Evolutionary conservation across 2,888 invertebrate genomes (phyloP), one percentile per base, ranked within the genome.

Genomic region (Microplitis deprimator): DNA sequence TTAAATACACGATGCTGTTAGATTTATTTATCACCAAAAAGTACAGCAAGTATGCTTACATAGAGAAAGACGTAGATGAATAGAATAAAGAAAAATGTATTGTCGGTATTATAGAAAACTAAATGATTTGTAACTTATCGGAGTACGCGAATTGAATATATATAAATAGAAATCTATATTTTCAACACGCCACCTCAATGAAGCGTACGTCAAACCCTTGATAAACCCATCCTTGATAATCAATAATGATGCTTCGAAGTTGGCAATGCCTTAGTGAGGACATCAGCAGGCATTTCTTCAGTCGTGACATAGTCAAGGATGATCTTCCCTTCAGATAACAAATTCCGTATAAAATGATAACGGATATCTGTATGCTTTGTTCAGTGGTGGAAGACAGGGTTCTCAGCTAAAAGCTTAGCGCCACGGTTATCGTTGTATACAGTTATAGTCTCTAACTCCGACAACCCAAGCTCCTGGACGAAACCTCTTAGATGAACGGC

Each of bases 191-290:
- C 59, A 8, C 59, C 59, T 59, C 59, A 59, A 59, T 59, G 59
- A 2, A 3, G 1, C 8, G 8, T 13, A 13, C 13, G 1, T 59
- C 13, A 13, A 59, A 59, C 1, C 1, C 8, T 59, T 13, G 8
- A 13, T 59, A 59, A 59, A 59, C 59, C 59, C 8, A 59, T 20
- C 20, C 20, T 20, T 20, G 2, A 20, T 20, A 20, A 20, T 1
- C 20, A 20, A 20, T 20, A 20, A 20, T 59, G 59, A 59, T 61
- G 61, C n/a, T 61, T 61, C 6, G n/a, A 17, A 6, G 6, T n/a
- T n/a, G n/a, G 13, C 16, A 61, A n/a, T 6, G 13, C 90, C 90
- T 80, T 78, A 5, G 79, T 78, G 5, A 78, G 10, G 6, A 77
- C 67, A 20, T 78, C 80, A 8, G 79, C 79, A 7, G 65, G 8